Evolutionary conservation across 2,888 invertebrate species (phyloP).

Genomic region (Drosophila barbarae): DNA sequence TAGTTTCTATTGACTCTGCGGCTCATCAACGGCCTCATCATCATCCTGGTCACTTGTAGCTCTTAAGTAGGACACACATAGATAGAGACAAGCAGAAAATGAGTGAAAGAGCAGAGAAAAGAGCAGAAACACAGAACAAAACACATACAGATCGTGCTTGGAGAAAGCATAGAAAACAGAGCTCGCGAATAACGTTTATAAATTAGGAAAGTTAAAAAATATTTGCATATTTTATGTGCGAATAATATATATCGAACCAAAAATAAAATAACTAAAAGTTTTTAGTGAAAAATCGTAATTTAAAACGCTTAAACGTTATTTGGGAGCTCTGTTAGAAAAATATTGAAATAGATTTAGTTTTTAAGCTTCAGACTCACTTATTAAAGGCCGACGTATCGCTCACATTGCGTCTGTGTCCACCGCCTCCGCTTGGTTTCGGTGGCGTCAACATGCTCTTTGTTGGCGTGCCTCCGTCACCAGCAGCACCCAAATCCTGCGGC

Average conservation of each 20-base stretch:
- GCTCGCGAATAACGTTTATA: background rate
- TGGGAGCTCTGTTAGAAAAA: background rate
- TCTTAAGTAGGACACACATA: conserved; percentile 44
- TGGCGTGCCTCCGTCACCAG: conserved; percentile 59
- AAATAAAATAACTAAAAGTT: background rate
- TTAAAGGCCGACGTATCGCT: conserved; percentile 91
- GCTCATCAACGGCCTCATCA: conserved; percentile 48
- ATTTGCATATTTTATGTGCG: background rate
- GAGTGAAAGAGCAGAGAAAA: conserved; percentile 51
- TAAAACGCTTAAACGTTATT: background rate
- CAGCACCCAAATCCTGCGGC: conserved; percentile 19
- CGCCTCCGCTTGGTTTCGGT: conserved; percentile 63
- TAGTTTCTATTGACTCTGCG: conserved; percentile 59
- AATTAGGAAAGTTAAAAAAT: background rate
- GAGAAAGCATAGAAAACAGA: conserved; percentile 10
- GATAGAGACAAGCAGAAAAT: conserved; percentile 38
- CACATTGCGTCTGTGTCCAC: conserved; percentile 88
- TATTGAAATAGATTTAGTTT: background rate
- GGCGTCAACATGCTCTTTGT: conserved; percentile 76
- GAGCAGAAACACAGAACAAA: conserved; percentile 56
- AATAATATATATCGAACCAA: too few species aligned
- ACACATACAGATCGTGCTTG: conserved; percentile 52
- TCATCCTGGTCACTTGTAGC: conserved; percentile 43
- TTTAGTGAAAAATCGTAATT: background rate
- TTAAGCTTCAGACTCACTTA: conserved; percentile 82